phyloP scores from a whole-genome alignment of 1,140 invertebrate genomes.

The Megalonaias nervosa region DNA sequence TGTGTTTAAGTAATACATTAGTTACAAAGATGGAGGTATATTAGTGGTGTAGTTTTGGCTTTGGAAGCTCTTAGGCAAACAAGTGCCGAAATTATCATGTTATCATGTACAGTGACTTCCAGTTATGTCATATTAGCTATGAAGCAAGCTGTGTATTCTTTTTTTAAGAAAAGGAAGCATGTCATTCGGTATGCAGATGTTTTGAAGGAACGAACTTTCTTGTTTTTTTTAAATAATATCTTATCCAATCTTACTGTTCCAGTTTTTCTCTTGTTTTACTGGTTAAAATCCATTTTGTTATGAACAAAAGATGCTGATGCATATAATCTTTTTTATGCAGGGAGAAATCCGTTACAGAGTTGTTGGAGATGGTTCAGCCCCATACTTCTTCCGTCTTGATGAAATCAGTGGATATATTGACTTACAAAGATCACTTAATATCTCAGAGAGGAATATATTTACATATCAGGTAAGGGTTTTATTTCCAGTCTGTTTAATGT shows the following conservation, averaged over 20 bases:
- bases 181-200: constrained; percentile 5
- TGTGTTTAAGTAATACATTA: too few species aligned
- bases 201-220: not conserved
- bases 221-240: not conserved
- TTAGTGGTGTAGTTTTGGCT: too few species aligned
- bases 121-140: too few species aligned
- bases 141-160: not conserved
- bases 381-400: constrained; percentile 16
- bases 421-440: constrained; percentile 27
- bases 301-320: too few species aligned
- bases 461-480: constrained; percentile 15
- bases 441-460: constrained; percentile 31
- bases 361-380: constrained; percentile 32
- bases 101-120: too few species aligned
- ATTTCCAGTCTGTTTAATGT: too few species aligned
- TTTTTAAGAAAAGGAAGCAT: not conserved
- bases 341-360: constrained; percentile 16
- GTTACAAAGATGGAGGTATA: too few species aligned
- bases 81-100: too few species aligned
- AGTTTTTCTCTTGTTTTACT: not conserved
- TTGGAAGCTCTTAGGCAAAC: too few species aligned
- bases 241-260: not conserved
- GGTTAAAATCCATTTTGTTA: too few species aligned
- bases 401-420: constrained; percentile 19
- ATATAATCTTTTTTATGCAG: not conserved